Base-by-base conservation (phyloP, 2,113 vertebrate genomes). In the Edolisoma coerulescens region DNA sequence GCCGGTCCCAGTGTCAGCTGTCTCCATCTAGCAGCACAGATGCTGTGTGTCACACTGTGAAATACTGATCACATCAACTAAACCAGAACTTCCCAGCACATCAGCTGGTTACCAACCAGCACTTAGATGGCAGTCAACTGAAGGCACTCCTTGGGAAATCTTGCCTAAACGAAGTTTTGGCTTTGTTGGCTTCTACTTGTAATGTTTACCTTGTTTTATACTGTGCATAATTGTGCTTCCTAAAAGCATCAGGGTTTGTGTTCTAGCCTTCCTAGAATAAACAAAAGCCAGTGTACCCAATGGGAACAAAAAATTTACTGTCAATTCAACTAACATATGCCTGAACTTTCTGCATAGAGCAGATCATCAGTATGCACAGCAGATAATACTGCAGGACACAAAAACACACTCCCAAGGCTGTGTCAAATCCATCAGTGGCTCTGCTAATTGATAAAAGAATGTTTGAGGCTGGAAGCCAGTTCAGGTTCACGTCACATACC, bases 381-480 rank as follows among this genome's bases (percentile, higher is more conserved):
- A 93, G 49, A 56, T 75, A 30, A 4, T 19, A 61, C 59, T 59
- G 21, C 33, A 77, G 63, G 85, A 85, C 65, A 80, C 54, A 65
- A 33, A 59, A 60, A 67, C n/a, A 65, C 37, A 14, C 11, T 94
- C 71, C 71, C 70, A 73, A 61, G 14, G 20, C 78, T 67, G 50
- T 33, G 39, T 70, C 74, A 93, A 89, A 94, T 73, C 81, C 84
- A 59, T 79, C 91, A 42, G 21, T 35, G 20, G 33, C 56, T 93
- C 70, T 95, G 23, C 50, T 94, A 95, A 89, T 67, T 80, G 78
- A 94, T 88, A 88, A 88, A 76, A 88, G 75, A 90, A 69, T 17
- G 27, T 76, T 78, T 78, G 78, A 90, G 69, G 41, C 47, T 6
- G 2, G 47, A 87, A 94, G 32, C 28, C 44, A n/a, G 47, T 53